Evolutionary conservation across 2,888 invertebrate species (phyloP).

Genomic region (Acrocyrtus sp.): DNA sequence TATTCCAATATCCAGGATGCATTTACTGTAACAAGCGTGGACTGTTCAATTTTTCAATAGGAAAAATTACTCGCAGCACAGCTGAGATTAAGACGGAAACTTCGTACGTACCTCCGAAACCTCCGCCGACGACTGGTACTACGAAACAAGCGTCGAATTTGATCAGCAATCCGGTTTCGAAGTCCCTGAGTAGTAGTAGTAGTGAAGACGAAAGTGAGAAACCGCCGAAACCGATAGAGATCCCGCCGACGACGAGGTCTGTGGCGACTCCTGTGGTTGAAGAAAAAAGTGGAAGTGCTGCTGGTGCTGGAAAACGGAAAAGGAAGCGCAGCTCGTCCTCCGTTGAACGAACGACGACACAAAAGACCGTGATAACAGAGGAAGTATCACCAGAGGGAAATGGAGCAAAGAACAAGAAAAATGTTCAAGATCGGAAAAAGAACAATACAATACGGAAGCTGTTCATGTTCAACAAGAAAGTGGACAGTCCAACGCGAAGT

Average conservation of each 20-base stretch:
- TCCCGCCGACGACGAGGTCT: conserved; percentile 24
- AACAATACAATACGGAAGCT: conserved; percentile 61
- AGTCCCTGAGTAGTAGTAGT: conserved; percentile 60
- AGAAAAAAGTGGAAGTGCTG: conserved; percentile 36
- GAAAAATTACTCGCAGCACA: conserved; percentile 40
- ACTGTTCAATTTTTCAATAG: conserved; percentile 1
- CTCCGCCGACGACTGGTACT: conserved; percentile 43
- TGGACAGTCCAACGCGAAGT: conserved; percentile 55
- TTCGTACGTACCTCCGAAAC: conserved; percentile 53
- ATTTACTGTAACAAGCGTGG: too few relatives aligned
- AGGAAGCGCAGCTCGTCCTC: conserved; percentile 51
- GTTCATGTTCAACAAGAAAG: conserved; percentile 56
- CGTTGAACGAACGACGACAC: conserved; percentile 34
- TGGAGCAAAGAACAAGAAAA: conserved; percentile 39
- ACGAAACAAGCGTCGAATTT: conserved; percentile 53
- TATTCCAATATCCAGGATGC: too few relatives aligned
- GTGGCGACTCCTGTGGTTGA: conserved; percentile 25
- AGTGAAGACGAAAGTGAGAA: conserved; percentile 57
- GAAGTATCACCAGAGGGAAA: conserved; percentile 11
- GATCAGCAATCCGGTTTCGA: conserved; percentile 44
- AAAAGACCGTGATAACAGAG: conserved; percentile 8
- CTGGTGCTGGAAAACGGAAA: conserved; percentile 52
- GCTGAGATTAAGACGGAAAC: conserved; percentile 46
- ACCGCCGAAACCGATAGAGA: conserved; percentile 41
- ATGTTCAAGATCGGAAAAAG: conserved; percentile 60